Evolutionary conservation across 2,888 invertebrate species (phyloP).

Genomic region (Spialia ferax): DNA sequence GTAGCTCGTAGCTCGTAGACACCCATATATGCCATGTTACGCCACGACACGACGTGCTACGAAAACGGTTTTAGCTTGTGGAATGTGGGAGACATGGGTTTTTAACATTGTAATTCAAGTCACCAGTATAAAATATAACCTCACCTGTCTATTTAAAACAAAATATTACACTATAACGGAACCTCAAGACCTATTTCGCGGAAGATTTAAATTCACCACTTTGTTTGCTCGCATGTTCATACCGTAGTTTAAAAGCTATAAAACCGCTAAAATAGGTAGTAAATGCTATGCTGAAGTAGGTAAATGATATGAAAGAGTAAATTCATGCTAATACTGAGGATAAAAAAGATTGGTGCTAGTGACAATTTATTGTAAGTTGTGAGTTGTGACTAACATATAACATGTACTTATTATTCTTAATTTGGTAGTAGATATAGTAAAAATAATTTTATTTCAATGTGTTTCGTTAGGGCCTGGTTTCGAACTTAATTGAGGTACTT

Average conservation of each 20-base stretch:
- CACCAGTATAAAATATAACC: slow-evolving; percentile 36
- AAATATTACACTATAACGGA: slow-evolving; percentile 40
- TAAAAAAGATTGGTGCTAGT: not conserved
- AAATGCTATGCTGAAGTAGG: slow-evolving; percentile 25
- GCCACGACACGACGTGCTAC: slow-evolving; percentile 44
- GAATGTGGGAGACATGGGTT: slow-evolving; percentile 39
- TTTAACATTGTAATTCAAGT: slow-evolving; percentile 40
- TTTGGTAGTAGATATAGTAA: too few relatives aligned
- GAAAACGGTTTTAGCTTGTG: slow-evolving; percentile 33
- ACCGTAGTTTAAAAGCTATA: slow-evolving; percentile 37
- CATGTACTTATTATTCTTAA: too few relatives aligned
- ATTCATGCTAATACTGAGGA: slow-evolving; percentile 7
- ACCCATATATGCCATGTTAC: slow-evolving; percentile 36
- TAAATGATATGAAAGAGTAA: slow-evolving; percentile 22
- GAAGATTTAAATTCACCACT: slow-evolving; percentile 39
- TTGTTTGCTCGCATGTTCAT: slow-evolving; percentile 36
- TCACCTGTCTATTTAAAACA: slow-evolving; percentile 41
- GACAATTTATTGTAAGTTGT: not conserved
- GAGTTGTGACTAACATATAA: too few relatives aligned
- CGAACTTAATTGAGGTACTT: too few relatives aligned
- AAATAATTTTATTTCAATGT: too few relatives aligned
- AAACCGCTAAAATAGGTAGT: slow-evolving; percentile 34
- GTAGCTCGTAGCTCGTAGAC: slow-evolving; percentile 47
- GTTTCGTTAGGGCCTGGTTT: too few relatives aligned
- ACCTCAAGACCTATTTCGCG: slow-evolving; percentile 36